Evolutionary conservation across 2,888 invertebrate species (phyloP).

Genomic region (Zhuqinia jingwanae): DNA sequence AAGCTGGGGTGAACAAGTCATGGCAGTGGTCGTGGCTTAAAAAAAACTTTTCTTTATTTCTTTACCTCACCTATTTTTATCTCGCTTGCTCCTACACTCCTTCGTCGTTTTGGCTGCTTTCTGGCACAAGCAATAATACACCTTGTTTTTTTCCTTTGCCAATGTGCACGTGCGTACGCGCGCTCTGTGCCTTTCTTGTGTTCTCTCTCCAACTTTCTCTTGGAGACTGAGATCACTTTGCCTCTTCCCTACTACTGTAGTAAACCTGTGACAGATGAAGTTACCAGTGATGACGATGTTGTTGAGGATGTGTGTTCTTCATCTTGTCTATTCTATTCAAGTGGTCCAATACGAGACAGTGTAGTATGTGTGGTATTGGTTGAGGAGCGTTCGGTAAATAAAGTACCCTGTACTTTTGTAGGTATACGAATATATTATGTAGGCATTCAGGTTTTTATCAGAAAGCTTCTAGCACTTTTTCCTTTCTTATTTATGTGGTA

Average conservation of each 20-base stretch:
- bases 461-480: background rate
- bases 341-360: conserved; percentile 16
- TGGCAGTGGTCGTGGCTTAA: conserved; percentile 28
- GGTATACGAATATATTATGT: too few species aligned
- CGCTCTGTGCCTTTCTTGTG: background rate
- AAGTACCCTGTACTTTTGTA: background rate
- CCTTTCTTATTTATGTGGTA: background rate
- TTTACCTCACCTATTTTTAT: background rate
- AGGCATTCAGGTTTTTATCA: too few species aligned
- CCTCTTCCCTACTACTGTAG: conserved; percentile 33
- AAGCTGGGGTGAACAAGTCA: conserved; percentile 7
- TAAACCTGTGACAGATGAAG: conserved; percentile 67
- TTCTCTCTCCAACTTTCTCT: conserved; percentile 60
- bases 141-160: too few species aligned
- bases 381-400: background rate
- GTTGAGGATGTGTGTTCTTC: background rate
- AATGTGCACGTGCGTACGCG: too few species aligned
- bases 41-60: conserved; percentile 29
- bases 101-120: too few species aligned
- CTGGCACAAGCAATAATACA: too few species aligned
- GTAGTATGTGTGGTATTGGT: conserved; percentile 2
- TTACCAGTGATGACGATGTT: background rate
- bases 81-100: too few species aligned
- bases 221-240: conserved; percentile 60
- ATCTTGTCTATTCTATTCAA: background rate